Conservation (phyloP, 2,113 vertebrate species). For the Dicaeum eximium region DNA sequence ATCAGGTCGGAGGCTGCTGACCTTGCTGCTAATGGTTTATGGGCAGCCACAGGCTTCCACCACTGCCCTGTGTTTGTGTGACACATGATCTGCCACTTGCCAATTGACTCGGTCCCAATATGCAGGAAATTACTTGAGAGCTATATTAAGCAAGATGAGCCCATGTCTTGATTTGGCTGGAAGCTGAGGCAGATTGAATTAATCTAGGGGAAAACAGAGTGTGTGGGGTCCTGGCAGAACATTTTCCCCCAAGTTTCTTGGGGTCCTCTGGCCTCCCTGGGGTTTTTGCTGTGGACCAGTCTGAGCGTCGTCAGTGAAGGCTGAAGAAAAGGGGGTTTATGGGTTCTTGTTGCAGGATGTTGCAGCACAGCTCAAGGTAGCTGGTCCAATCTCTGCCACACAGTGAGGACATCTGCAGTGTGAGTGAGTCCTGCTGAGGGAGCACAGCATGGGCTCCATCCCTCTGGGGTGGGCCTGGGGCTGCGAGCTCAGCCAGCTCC, state of each 20-base stretch:
- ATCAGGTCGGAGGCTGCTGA: slow-evolving; percentile 63
- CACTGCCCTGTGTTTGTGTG: not conserved
- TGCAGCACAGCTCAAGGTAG: not conserved
- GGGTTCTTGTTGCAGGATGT: not conserved
- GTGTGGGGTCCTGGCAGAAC: not conserved
- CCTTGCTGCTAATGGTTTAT: slow-evolving; percentile 53
- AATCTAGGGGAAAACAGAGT: not conserved
- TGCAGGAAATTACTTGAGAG: slow-evolving; percentile 46
- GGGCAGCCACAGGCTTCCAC: slow-evolving; percentile 37
- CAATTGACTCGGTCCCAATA: slow-evolving; percentile 15
- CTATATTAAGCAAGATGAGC: slow-evolving; percentile 58
- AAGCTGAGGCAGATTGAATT: slow-evolving; percentile 50
- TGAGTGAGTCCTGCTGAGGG: not conserved
- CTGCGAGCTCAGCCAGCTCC: not conserved
- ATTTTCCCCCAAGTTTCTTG: not conserved
- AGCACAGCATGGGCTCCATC: not conserved
- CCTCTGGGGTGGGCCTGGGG: not conserved
- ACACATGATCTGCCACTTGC: not conserved
- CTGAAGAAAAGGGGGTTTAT: not conserved
- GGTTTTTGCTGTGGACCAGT: not conserved
- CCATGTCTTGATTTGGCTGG: slow-evolving; percentile 58
- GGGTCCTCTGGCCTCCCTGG: not conserved
- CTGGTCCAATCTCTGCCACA: not conserved
- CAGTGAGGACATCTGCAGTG: accelerated
- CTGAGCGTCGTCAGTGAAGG: not conserved